Conservation (phyloP, 2,113 vertebrate genomes). For the Camelus bactrianus region DNA sequence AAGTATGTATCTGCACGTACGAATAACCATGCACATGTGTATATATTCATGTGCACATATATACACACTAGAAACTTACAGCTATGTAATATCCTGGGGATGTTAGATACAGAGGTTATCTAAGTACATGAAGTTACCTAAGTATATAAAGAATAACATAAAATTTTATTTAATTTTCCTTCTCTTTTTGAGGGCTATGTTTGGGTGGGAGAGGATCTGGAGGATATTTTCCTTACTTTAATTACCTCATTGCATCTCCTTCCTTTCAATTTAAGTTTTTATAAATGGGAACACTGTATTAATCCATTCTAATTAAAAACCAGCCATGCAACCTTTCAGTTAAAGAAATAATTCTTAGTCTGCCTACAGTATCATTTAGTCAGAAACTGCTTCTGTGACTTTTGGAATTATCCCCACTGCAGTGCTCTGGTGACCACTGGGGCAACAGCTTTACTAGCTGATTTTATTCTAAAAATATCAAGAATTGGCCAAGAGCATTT, state of each 20-base stretch:
- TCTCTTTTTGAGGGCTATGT: constrained; percentile 62
- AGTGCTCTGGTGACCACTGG: constrained; percentile 72
- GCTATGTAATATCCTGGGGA: neutral
- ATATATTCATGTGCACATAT: neutral
- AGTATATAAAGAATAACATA: neutral
- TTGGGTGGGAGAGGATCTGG: constrained; percentile 69
- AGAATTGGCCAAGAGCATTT: constrained; percentile 71
- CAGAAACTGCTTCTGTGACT: constrained; percentile 75
- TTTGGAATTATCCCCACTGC: constrained; percentile 79
- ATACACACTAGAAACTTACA: neutral
- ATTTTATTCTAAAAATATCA: constrained; percentile 75
- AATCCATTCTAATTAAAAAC: constrained; percentile 86
- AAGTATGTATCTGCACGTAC: neutral
- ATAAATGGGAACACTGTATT: constrained; percentile 78
- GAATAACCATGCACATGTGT: neutral
- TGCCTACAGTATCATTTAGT: constrained; percentile 82
- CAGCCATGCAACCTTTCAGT: constrained; percentile 74
- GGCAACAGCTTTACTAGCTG: constrained; percentile 76
- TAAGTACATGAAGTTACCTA: neutral
- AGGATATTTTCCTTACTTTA: constrained; percentile 54
- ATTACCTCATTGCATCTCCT: constrained; percentile 75
- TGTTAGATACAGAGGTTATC: constrained; percentile 25
- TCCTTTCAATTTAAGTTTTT: constrained; percentile 81
- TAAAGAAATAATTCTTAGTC: constrained; percentile 81
- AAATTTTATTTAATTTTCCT: constrained; percentile 18